Percentiles rank a stretch among this genome's conserved stretches.
Evolutionary conservation across 2,888 invertebrate species (phyloP).

Genomic region (Pammene fasciana): DNA sequence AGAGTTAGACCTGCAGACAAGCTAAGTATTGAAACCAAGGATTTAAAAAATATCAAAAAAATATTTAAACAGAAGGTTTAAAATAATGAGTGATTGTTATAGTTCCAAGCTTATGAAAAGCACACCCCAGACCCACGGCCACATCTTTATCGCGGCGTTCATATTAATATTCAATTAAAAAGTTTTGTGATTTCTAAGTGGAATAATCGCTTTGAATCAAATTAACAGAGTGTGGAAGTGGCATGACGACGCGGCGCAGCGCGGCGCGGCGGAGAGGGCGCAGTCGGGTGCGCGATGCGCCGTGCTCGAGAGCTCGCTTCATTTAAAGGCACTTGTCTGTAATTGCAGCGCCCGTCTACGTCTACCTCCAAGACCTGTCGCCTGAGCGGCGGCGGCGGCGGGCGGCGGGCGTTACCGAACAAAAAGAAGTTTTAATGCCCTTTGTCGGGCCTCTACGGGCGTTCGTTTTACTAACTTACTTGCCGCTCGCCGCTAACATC

Average conservation of each 20-base stretch:
- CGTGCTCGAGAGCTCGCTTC: constrained; percentile 82
- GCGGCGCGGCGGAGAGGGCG: constrained; percentile 62
- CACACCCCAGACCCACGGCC: background rate
- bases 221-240: constrained; percentile 70
- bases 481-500: constrained; percentile 28
- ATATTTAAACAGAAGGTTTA: no score
- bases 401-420: constrained; percentile 67
- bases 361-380: constrained; percentile 71
- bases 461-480: constrained; percentile 47
- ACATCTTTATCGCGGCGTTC: background rate
- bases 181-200: constrained; percentile 45
- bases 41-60: no score
- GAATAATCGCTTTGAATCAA: constrained; percentile 67
- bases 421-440: constrained; percentile 79
- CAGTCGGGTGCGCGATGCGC: constrained; percentile 76
- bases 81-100: background rate
- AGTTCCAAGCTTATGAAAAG: no score
- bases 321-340: constrained; percentile 83
- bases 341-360: constrained; percentile 71
- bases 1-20: no score
- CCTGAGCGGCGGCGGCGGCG: constrained; percentile 62
- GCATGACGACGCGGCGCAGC: constrained; percentile 47
- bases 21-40: no score
- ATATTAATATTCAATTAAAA: constrained; percentile 42
- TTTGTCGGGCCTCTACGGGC: constrained; percentile 59